Conservation (phyloP, 2,113 vertebrate genomes). For the Scolopax mira region DNA sequence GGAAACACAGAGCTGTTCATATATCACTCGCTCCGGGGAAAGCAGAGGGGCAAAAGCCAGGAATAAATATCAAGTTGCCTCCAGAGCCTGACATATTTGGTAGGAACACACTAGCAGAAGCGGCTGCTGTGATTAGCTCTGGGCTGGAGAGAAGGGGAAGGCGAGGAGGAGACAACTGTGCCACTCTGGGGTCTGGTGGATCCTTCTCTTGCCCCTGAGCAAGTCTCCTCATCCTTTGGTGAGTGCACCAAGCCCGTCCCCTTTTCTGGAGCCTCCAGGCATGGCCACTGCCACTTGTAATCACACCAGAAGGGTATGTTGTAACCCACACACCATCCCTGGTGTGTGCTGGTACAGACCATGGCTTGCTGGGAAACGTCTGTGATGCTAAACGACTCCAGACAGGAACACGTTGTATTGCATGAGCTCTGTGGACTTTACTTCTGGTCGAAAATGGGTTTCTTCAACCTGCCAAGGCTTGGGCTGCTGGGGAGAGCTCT, state of each 20-base stretch:
- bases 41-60: not conserved
- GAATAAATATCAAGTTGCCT: not conserved
- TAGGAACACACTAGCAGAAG: not conserved
- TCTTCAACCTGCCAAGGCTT: not conserved
- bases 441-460: not conserved
- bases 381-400: not conserved
- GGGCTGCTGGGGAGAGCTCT: not conserved
- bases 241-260: not conserved
- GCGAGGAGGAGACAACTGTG: fast-evolving
- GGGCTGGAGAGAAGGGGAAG: fast-evolving
- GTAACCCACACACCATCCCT: not conserved
- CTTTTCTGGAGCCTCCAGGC: not conserved
- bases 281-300: not conserved
- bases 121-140: fast-evolving
- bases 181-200: not conserved
- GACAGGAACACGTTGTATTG: not conserved
- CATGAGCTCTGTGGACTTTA: not conserved
- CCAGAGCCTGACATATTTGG: not conserved
- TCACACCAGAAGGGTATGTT: not conserved
- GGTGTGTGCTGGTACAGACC: not conserved
- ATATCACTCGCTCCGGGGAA: not conserved
- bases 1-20: not conserved
- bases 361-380: not conserved
- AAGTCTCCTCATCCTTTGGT: fast-evolving
- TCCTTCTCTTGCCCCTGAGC: not conserved